Evolutionary conservation across 2,888 invertebrate genomes (phyloP).

Genomic region (Calliphora vomitoria): DNA sequence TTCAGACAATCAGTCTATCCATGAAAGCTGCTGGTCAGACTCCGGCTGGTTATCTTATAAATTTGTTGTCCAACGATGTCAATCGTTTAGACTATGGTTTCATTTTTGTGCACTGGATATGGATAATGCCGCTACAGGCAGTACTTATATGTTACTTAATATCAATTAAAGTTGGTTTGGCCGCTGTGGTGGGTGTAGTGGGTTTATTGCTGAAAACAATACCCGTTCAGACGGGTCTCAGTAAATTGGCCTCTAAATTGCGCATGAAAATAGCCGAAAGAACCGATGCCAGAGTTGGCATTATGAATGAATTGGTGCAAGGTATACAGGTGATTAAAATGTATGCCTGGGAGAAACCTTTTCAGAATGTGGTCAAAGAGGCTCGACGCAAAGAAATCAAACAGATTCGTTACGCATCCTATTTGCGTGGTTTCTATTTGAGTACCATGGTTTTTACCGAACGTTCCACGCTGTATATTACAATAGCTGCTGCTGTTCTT

Average conservation of each 20-base stretch:
- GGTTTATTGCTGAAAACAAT: slow-evolving; percentile 91
- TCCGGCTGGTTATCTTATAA: slow-evolving; percentile 95
- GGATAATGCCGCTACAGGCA: slow-evolving; percentile 91
- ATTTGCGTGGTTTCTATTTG: slow-evolving; percentile 88
- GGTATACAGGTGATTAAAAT: slow-evolving; percentile 98
- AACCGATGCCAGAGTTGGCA: slow-evolving; percentile 95
- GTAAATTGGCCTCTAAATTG: slow-evolving; percentile 82
- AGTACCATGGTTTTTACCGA: slow-evolving; percentile 93
- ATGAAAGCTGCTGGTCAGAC: slow-evolving; percentile 89
- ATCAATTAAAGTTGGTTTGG: slow-evolving; percentile 90
- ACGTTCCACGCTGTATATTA: slow-evolving; percentile 92
- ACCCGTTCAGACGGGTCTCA: slow-evolving; percentile 89
- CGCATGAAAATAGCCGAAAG: slow-evolving; percentile 92
- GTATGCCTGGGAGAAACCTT: slow-evolving; percentile 98
- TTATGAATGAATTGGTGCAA: slow-evolving; percentile 97
- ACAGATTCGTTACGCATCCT: slow-evolving; percentile 87
- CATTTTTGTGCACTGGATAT: slow-evolving; percentile 93
- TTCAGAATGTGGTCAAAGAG: slow-evolving; percentile 91
- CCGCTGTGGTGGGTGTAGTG: slow-evolving; percentile 91
- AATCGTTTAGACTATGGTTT: slow-evolving; percentile 95
- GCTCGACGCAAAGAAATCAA: slow-evolving; percentile 90
- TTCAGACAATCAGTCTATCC: slow-evolving; percentile 88
- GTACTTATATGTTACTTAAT: slow-evolving; percentile 90
- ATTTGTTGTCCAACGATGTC: slow-evolving; percentile 97
- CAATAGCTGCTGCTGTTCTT: slow-evolving; percentile 91